These are phyloP conservation scores for Himantopus leucocephalus DNA, from an alignment of 2,113 vertebrate species.

Conservation along the genomic window DNA sequence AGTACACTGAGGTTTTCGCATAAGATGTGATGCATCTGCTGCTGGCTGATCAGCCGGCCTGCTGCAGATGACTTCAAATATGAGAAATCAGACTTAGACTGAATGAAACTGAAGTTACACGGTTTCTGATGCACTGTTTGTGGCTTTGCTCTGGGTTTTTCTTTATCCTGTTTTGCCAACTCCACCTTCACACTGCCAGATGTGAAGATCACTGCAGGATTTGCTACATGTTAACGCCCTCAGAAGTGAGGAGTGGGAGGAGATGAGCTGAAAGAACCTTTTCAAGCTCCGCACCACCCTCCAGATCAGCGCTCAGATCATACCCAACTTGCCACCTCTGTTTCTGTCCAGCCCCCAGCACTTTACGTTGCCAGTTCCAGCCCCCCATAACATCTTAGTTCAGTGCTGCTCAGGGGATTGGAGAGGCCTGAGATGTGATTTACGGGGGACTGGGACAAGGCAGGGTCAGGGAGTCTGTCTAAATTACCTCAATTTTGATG, in stretches of 20 bases:
- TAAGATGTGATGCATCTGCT: neutral
- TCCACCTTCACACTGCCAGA: neutral
- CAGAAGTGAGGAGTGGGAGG: neutral
- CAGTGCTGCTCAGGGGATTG: neutral
- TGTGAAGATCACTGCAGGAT: neutral
- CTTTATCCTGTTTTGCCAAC: neutral
- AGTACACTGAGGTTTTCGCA: neutral
- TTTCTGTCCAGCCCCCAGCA: neutral
- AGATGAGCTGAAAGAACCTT: neutral
- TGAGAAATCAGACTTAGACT: neutral
- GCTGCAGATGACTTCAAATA: neutral
- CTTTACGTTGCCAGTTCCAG: neutral
- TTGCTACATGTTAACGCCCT: neutral
- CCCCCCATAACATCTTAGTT: fast-evolving
- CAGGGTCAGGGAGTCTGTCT: neutral
- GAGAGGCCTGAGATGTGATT: neutral
- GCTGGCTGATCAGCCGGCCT: neutral
- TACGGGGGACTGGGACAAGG: neutral
- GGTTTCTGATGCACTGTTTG: neutral
- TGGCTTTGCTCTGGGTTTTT: neutral
- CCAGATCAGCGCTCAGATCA: neutral
- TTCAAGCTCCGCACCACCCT: neutral
- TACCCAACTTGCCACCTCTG: neutral
- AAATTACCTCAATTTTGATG: neutral
- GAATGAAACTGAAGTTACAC: neutral